phyloP scores from a whole-genome alignment of 2,888 invertebrate species.

The Trichogramma evanescens region DNA sequence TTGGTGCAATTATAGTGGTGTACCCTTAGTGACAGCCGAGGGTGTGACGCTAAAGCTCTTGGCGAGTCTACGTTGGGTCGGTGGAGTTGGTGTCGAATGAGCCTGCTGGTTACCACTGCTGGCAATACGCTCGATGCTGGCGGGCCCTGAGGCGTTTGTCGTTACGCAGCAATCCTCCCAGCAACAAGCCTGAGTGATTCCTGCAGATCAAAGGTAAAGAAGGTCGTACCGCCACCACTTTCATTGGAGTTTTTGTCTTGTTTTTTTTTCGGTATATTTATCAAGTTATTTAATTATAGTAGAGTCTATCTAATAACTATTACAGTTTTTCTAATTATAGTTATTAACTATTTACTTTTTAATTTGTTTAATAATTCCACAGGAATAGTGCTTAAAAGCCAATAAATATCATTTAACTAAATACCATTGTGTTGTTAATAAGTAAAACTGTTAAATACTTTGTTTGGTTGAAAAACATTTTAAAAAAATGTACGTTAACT shows the following conservation, averaged over 20 bases:
- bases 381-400: too few species aligned
- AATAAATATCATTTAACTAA: too few species aligned
- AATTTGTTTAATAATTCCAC: too few species aligned
- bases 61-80: slow-evolving; percentile 79
- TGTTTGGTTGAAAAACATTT: neutral
- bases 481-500: slow-evolving; percentile 4
- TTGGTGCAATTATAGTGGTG: slow-evolving; percentile 17
- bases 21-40: slow-evolving; percentile 61
- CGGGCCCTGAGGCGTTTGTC: slow-evolving; percentile 33
- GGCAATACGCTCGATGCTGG: slow-evolving; percentile 27
- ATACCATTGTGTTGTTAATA: too few species aligned
- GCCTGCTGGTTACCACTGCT: slow-evolving; percentile 38
- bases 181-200: slow-evolving; percentile 46
- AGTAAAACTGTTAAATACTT: too few species aligned
- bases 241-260: too few species aligned
- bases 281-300: neutral
- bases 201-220: slow-evolving; percentile 31
- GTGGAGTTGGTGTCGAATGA: slow-evolving; percentile 71
- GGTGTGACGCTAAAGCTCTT: slow-evolving; percentile 88
- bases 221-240: slow-evolving; percentile 4
- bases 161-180: slow-evolving; percentile 46
- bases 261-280: neutral
- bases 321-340: neutral
- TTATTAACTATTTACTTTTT: neutral
- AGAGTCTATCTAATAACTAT: neutral